Conservation (phyloP, 2,888 invertebrate species). For the Eupithecia insigniata region DNA sequence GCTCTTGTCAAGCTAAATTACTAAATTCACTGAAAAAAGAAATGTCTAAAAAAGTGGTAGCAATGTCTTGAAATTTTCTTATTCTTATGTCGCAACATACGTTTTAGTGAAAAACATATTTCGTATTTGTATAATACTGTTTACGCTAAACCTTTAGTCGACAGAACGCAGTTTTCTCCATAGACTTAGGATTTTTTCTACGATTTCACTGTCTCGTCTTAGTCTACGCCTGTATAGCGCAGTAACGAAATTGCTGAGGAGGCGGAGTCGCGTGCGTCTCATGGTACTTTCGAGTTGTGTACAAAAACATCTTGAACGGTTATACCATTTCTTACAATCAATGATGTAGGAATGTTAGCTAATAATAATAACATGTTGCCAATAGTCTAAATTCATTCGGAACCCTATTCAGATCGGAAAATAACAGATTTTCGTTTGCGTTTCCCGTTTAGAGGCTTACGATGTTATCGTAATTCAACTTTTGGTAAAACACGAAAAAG, state of each 20-base stretch:
- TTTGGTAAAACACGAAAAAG: constrained; percentile 32
- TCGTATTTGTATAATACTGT: too few relatives aligned
- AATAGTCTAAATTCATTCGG: constrained; percentile 17
- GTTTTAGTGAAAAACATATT: too few relatives aligned
- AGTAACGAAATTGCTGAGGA: too few relatives aligned
- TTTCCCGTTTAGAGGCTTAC: constrained; percentile 20
- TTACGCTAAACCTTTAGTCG: too few relatives aligned
- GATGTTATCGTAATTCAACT: constrained; percentile 22
- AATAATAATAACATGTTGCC: constrained; percentile 1
- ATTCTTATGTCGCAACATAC: too few relatives aligned
- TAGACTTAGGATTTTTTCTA: too few relatives aligned
- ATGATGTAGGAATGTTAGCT: constrained; percentile 6
- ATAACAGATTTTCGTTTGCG: constrained; percentile 12
- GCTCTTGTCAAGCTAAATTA: neutral
- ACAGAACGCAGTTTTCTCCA: too few relatives aligned
- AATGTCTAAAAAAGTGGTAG: constrained; percentile 5
- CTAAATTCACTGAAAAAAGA: neutral
- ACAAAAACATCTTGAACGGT: constrained; percentile 22
- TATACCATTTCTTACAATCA: constrained; percentile 5
- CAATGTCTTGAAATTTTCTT: constrained; percentile 14
- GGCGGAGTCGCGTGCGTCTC: too few relatives aligned
- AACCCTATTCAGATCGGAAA: constrained; percentile 3
- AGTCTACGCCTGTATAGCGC: too few relatives aligned
- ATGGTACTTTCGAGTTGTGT: constrained; percentile 22
- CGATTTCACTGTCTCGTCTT: too few relatives aligned